Base-by-base conservation (phyloP, 1,140 invertebrate genomes). In the Macrocentrus cingulum region DNA sequence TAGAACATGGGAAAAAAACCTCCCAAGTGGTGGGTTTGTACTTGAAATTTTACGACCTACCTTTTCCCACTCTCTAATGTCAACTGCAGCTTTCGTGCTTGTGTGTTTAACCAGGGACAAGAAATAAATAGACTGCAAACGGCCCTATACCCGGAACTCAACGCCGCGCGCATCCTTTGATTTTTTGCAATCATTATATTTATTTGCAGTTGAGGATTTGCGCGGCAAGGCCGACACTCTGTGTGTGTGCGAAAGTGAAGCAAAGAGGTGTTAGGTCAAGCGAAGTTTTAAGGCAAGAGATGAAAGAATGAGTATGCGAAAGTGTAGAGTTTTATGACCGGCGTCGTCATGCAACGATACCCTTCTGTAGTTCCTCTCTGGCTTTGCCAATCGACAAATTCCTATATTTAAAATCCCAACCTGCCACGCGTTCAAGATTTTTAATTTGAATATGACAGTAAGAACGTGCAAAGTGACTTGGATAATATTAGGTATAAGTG, bases 221-320 rank as follows among this genome's bases (percentile, higher is more conserved):
- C 36, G 16, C 13, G 18, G 41, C 6, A 9, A 45, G 9, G n/a
- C n/a, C n/a, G 25, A 51, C 4, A 39, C 15, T 39, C n/a, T 3
- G 16, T 39, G 11, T 39, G 15, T n/a, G 15, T n/a, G 15, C 6
- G 16, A 9, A 39, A 9, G 15, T n/a, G 5, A n/a, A 2, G 9
- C 0, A n/a, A 34, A 34, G n/a, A 34, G 32, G 32, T 18, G 32
- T 36, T 63, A 64, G 52, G 49, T 37, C 29, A 19, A n/a, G n/a
- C n/a, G 25, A 4, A 9, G 25, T 4, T 29, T 29, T 29, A 5
- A 29, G 25, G 25, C 25, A 66, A 76, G 69, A 75, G 76, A 70
- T 76, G 75, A 77, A 72, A 68, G 73, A 70, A 59, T 59, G 22
- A 57, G n/a, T n/a, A n/a, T n/a, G n/a, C n/a, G n/a, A n/a, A n/a